phyloP scores from a whole-genome alignment of 2,797 vertebrate genomes.

The Chiroxiphia lanceolata region DNA sequence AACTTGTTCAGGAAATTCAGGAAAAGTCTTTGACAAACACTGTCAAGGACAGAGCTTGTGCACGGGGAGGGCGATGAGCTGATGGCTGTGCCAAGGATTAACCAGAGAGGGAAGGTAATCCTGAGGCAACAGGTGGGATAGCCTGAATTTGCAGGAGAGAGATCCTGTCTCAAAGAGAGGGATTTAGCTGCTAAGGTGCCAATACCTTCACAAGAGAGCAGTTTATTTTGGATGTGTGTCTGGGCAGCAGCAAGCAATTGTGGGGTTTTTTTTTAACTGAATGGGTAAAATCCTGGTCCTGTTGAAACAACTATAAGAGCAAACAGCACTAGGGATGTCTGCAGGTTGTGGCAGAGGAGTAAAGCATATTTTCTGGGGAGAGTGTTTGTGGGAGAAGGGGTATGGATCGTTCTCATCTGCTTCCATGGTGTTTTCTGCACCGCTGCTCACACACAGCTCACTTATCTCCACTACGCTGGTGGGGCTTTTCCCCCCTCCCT shows the following conservation, averaged over 20 bases:
- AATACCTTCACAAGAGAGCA: neutral
- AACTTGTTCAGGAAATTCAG: neutral
- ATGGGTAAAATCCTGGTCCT: neutral
- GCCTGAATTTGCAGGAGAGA: neutral
- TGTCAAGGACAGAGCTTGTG: neutral
- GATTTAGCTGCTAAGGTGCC: neutral
- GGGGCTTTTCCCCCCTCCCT: rapidly evolving
- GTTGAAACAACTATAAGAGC: rapidly evolving
- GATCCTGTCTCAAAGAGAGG: neutral
- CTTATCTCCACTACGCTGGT: neutral
- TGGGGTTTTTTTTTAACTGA: neutral
- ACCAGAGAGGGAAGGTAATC: neutral
- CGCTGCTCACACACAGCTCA: neutral
- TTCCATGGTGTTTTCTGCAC: neutral
- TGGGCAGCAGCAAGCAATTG: neutral
- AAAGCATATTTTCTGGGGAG: neutral
- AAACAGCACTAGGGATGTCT: neutral
- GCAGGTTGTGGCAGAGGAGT: neutral
- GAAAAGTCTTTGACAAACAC: neutral
- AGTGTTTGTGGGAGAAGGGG: neutral
- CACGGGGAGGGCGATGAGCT: neutral
- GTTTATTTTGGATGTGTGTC: neutral
- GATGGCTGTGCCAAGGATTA: neutral
- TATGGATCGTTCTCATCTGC: neutral
- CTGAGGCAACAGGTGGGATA: neutral